Conservation (phyloP, 2,888 invertebrate species). For the Oscheius sp. region DNA sequence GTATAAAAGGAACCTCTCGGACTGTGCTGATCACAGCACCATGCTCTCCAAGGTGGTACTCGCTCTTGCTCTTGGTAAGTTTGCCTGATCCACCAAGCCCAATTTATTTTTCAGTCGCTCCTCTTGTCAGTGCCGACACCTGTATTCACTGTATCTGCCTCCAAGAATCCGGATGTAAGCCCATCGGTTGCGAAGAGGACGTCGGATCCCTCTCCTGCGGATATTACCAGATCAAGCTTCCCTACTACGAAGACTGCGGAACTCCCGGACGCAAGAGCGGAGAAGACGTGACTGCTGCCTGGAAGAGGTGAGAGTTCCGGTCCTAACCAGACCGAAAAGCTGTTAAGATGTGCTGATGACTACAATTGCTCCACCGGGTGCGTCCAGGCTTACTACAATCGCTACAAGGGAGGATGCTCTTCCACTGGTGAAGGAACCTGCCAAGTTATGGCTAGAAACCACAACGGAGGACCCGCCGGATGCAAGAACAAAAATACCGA, state of each 20-base stretch:
- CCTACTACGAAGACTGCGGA: constrained; percentile 48
- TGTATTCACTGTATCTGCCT: constrained; percentile 64
- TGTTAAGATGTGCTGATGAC: constrained; percentile 32
- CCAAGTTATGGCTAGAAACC: constrained; percentile 58
- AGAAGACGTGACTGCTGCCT: constrained; percentile 30
- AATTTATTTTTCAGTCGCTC: background rate
- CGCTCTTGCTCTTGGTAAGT: no score
- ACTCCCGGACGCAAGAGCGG: constrained; percentile 16
- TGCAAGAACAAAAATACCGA: constrained; percentile 66
- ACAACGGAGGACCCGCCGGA: constrained; percentile 67
- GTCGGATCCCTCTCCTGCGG: constrained; percentile 68
- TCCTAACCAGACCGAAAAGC: background rate
- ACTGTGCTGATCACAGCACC: no score
- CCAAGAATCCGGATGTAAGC: constrained; percentile 64
- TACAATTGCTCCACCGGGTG: constrained; percentile 37
- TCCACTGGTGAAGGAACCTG: constrained; percentile 54
- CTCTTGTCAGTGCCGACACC: constrained; percentile 36
- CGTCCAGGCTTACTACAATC: constrained; percentile 55
- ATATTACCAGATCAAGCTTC: constrained; percentile 60
- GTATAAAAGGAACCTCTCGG: no score
- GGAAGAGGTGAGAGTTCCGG: constrained; percentile 1
- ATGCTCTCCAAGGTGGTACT: no score
- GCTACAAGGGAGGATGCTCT: constrained; percentile 56
- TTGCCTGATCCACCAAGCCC: no score
- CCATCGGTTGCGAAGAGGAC: constrained; percentile 66